A percentile compares a stretch with the other conserved stretches of the same genome.
phyloP scores from a whole-genome alignment of 2,888 invertebrate species.

The Drosophila vallismaia region DNA sequence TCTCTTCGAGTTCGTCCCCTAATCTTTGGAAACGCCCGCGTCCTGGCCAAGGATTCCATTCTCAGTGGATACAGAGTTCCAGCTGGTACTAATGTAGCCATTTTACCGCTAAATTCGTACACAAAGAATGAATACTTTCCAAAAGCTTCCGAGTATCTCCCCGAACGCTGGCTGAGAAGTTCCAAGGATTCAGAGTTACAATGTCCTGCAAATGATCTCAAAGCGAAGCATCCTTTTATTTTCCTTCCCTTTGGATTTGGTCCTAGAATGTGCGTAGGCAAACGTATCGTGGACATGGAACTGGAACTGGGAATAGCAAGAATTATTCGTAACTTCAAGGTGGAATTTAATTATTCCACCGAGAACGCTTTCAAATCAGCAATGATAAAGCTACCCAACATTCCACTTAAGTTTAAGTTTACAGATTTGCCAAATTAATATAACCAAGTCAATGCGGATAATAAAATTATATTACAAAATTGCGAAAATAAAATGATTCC shows the following conservation, averaged over 20 bases:
- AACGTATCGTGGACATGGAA: conserved; percentile 90
- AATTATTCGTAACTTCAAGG: conserved; percentile 75
- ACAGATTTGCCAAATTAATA: conserved; percentile 66
- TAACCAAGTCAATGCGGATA: no score
- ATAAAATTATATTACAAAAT: not conserved
- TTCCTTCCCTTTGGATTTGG: conserved; percentile 89
- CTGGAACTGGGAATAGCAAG: conserved; percentile 86
- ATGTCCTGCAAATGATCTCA: conserved; percentile 88
- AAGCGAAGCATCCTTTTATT: conserved; percentile 71
- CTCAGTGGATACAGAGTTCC: conserved; percentile 88
- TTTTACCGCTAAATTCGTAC: conserved; percentile 86
- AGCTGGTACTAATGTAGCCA: conserved; percentile 88
- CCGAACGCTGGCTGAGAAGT: conserved; percentile 88
- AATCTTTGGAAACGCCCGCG: conserved; percentile 85
- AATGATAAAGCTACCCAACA: conserved; percentile 80
- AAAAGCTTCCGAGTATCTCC: conserved; percentile 86
- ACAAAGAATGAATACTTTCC: conserved; percentile 86
- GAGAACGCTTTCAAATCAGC: conserved; percentile 72
- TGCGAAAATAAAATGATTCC: not conserved
- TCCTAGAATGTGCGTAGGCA: conserved; percentile 88
- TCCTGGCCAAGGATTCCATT: conserved; percentile 85
- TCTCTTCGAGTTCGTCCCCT: conserved; percentile 87
- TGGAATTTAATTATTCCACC: conserved; percentile 77
- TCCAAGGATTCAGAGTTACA: conserved; percentile 84
- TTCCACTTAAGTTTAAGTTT: conserved; percentile 83